Percentiles rank a stretch among this genome's conserved stretches.
Conservation (phyloP, 2,113 vertebrate genomes). For the Platanista minor region DNA sequence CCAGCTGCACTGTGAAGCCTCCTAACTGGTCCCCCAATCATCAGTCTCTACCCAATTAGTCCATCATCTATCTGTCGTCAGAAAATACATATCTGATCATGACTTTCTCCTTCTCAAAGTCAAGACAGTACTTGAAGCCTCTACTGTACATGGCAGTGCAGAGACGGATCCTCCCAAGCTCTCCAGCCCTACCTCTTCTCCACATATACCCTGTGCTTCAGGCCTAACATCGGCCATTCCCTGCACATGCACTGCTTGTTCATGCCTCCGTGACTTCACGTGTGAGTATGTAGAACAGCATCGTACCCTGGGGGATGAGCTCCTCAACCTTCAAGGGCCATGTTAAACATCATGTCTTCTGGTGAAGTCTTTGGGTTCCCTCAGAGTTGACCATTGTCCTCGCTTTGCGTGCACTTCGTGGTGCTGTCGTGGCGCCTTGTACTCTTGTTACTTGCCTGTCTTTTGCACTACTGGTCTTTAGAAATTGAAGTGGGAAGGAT, state of each 20-base stretch:
- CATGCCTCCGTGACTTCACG: not conserved
- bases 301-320: not conserved
- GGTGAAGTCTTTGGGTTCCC: not conserved
- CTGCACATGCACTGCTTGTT: too few species aligned
- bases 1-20: not conserved
- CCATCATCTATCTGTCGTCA: not conserved
- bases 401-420: not conserved
- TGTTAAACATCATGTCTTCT: not conserved
- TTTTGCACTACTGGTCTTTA: not conserved
- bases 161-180: not conserved
- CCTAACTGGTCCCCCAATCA: not conserved
- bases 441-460: not conserved
- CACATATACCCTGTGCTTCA: accelerated
- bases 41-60: not conserved
- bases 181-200: not conserved
- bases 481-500: not conserved
- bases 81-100: not conserved
- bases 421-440: not conserved
- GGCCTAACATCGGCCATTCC: too few species aligned
- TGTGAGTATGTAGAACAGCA: too few species aligned
- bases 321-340: not conserved
- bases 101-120: not conserved
- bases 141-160: not conserved
- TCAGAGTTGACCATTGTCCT: not conserved
- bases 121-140: not conserved